Evolutionary conservation across 2,113 vertebrate species (phyloP).

Genomic region (Prolemur simus): DNA sequence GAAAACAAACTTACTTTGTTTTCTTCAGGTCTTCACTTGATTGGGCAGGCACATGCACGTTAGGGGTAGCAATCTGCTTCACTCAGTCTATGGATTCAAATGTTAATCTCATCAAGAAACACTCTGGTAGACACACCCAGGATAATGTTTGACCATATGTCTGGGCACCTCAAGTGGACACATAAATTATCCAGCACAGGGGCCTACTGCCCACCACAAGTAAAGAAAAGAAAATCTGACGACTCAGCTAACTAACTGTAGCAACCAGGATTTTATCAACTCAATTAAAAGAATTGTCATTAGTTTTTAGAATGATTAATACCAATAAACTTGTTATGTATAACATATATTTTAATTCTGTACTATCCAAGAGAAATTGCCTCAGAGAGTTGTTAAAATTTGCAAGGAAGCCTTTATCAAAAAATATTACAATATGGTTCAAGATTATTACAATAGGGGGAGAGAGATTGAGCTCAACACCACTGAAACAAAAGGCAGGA

Average conservation of each 20-base stretch:
- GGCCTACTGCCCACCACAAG: background rate
- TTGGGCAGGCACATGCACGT: background rate
- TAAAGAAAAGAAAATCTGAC: background rate
- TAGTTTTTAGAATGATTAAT: background rate
- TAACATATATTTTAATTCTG: background rate
- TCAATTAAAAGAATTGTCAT: background rate
- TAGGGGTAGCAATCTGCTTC: background rate
- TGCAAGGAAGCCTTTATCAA: background rate
- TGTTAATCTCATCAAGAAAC: background rate
- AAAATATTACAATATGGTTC: background rate
- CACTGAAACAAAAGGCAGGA: background rate
- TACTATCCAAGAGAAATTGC: background rate
- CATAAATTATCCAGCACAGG: background rate
- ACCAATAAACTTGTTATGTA: background rate
- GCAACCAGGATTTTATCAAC: background rate
- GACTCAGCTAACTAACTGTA: background rate
- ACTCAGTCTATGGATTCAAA: background rate
- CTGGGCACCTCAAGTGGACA: background rate
- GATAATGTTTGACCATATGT: background rate
- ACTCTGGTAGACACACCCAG: background rate
- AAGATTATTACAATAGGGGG: background rate
- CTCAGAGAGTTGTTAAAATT: background rate
- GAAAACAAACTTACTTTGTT: too few relatives aligned
- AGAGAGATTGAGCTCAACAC: background rate
- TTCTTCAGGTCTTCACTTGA: background rate